Conservation (phyloP, 2,888 invertebrate species). For the Neria commutata region DNA sequence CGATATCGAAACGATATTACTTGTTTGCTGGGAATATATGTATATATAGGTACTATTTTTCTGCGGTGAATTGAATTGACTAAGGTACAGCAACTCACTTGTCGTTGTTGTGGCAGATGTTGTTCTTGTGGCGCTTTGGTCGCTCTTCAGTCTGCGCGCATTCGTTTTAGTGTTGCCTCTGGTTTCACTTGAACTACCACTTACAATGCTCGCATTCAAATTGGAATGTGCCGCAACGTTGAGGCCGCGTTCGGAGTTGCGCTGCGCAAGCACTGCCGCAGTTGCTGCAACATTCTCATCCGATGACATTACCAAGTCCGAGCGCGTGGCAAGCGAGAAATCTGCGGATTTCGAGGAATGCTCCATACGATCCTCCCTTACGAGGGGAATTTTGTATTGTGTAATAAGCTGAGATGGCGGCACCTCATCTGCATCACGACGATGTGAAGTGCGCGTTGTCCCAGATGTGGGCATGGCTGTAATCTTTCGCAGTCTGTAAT, state of each 20-base stretch:
- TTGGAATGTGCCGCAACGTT: background rate
- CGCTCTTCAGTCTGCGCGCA: constrained; percentile 14
- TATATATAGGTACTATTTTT: too few species aligned
- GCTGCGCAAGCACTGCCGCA: background rate
- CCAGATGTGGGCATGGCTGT: too few species aligned
- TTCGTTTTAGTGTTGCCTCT: background rate
- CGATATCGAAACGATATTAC: too few species aligned
- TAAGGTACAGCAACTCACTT: constrained; percentile 28
- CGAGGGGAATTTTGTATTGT: constrained; percentile 29
- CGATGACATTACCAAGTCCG: background rate
- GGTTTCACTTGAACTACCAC: background rate
- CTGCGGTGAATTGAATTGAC: too few species aligned
- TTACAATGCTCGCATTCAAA: background rate
- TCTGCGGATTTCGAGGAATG: background rate
- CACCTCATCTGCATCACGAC: constrained; percentile 9
- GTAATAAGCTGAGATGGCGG: constrained; percentile 23
- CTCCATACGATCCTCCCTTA: constrained; percentile 26
- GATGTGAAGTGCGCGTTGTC: constrained; percentile 13
- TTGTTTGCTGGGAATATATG: too few species aligned
- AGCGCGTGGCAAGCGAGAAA: too few species aligned
- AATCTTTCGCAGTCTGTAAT: too few species aligned
- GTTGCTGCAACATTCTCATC: background rate
- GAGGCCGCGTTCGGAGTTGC: background rate
- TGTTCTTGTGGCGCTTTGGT: constrained; percentile 19
- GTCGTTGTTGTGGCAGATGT: constrained; percentile 28